Evolutionary conservation across 2,797 vertebrate genomes (phyloP).

Genomic region (Triplophysa yarkandensis): DNA sequence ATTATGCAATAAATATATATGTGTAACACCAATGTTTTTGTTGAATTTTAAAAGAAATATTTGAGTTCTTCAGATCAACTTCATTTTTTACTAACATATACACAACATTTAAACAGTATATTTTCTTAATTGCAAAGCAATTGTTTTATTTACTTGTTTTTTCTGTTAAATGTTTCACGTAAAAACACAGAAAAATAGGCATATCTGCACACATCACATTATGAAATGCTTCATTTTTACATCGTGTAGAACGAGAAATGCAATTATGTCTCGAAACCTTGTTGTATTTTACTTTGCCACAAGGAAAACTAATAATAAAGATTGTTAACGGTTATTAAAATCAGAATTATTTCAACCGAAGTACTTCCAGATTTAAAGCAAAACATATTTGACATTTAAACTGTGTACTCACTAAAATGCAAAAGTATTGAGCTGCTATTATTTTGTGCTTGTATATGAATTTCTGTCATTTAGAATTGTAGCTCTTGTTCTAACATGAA

Average conservation of each 20-base stretch:
- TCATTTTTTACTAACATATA: too few species aligned
- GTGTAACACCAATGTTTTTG: too few species aligned
- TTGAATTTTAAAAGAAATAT: too few species aligned
- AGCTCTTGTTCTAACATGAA: background rate
- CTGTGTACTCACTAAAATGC: background rate
- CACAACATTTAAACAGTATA: too few species aligned
- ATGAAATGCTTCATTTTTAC: too few species aligned
- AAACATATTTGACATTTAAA: slow-evolving; percentile 2
- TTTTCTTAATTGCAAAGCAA: too few species aligned
- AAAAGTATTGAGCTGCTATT: background rate
- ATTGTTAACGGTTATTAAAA: slow-evolving; percentile 16
- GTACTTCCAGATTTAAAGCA: background rate
- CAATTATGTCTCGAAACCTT: background rate
- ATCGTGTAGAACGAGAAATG: slow-evolving; percentile 4
- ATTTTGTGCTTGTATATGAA: too few species aligned
- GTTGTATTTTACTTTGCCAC: slow-evolving; percentile 4
- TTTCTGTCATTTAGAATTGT: background rate
- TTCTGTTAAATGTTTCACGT: too few species aligned
- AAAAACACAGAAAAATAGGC: too few species aligned
- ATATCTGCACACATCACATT: slow-evolving; percentile 23
- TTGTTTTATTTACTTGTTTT: too few species aligned
- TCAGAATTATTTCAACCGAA: slow-evolving; percentile 24
- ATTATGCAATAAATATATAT: too few species aligned
- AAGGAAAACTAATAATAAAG: slow-evolving; percentile 26
- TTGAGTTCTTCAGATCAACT: too few species aligned